phyloP scores from a whole-genome alignment of 2,888 invertebrate genomes.

The Lasioglossum villosulum region DNA sequence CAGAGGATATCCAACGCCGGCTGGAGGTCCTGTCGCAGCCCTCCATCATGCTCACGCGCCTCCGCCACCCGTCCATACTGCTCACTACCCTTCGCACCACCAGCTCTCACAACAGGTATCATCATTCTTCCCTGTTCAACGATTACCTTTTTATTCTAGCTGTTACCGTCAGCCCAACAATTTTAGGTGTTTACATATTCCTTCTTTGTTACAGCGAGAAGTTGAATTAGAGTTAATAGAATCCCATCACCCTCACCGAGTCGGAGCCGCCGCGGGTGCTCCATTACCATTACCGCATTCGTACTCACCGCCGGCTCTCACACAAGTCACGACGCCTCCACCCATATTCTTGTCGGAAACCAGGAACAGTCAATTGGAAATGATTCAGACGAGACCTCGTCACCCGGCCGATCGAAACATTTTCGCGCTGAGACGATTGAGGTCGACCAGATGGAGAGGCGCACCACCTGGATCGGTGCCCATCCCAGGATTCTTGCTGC shows the following conservation, averaged over 20 bases:
- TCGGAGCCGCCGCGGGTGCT: slow-evolving; percentile 83
- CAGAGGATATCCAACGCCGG: slow-evolving; percentile 80
- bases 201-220: slow-evolving; percentile 74
- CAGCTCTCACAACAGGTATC: slow-evolving; percentile 81
- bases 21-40: slow-evolving; percentile 80
- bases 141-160: not conserved
- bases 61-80: slow-evolving; percentile 80
- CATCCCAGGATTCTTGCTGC: slow-evolving; percentile 93
- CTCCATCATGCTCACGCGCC: slow-evolving; percentile 79
- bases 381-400: slow-evolving; percentile 82
- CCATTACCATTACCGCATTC: slow-evolving; percentile 84
- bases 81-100: slow-evolving; percentile 81
- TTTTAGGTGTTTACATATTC: not conserved
- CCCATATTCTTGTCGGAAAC: slow-evolving; percentile 83
- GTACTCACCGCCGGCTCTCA: slow-evolving; percentile 83
- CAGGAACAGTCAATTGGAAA: slow-evolving; percentile 84
- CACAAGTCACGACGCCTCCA: slow-evolving; percentile 86
- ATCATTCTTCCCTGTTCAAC: not conserved
- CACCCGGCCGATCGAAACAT: slow-evolving; percentile 78
- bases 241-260: slow-evolving; percentile 82
- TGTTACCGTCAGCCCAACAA: not conserved
- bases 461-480: slow-evolving; percentile 84
- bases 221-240: slow-evolving; percentile 81
- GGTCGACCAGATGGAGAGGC: slow-evolving; percentile 85
- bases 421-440: slow-evolving; percentile 85